Conservation (phyloP, 2,888 invertebrate species). For the Tethea ocularis region DNA sequence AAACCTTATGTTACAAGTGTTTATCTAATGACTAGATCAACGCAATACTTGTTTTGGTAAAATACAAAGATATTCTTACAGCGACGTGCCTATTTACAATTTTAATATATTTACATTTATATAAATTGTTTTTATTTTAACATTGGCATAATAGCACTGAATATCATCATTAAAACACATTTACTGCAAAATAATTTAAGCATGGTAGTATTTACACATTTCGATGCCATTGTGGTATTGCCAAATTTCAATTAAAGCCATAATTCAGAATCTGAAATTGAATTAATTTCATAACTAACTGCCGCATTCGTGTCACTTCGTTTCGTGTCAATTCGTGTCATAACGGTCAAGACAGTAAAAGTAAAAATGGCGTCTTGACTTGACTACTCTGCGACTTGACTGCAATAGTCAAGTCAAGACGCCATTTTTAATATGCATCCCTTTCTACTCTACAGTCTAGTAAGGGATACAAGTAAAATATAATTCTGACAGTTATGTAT, state of each 20-base stretch:
- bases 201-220: no score
- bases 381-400: no score
- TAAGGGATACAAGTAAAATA: no score
- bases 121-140: neutral
- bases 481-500: no score
- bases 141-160: neutral
- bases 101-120: neutral
- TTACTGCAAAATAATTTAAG: neutral
- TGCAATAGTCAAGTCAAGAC: neutral
- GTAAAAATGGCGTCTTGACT: no score
- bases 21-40: slow-evolving; percentile 19
- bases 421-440: neutral
- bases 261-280: no score
- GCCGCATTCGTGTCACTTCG: no score
- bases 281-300: no score
- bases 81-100: neutral
- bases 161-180: neutral
- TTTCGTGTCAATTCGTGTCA: no score
- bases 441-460: neutral
- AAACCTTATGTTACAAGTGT: neutral
- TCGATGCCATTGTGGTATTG: no score
- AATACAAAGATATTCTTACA: neutral
- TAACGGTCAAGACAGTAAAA: no score
- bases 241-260: no score
- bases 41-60: slow-evolving; percentile 14